Conservation (phyloP, 2,888 invertebrate species). For the Sylvicola cinctus region DNA sequence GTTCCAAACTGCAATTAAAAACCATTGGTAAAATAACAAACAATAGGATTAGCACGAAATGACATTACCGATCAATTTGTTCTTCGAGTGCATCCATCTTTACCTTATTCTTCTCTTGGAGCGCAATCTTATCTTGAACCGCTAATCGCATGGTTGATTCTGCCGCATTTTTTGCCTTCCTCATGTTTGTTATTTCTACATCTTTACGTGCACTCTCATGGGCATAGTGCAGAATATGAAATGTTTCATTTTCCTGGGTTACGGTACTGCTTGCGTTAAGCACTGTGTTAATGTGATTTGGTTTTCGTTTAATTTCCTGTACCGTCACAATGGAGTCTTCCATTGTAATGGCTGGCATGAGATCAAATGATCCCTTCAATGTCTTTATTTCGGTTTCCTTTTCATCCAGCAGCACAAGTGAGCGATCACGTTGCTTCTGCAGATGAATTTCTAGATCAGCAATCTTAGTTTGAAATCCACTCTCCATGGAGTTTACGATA, state of each 20-base stretch:
- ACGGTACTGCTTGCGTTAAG: conserved; percentile 8
- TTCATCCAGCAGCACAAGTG: conserved; percentile 54
- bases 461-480: conserved; percentile 30
- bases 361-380: conserved; percentile 32
- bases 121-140: conserved; percentile 31
- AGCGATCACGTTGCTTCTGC: conserved; percentile 59
- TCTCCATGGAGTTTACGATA: conserved; percentile 21
- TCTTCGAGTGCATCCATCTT: conserved; percentile 32
- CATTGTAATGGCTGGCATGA: conserved; percentile 17
- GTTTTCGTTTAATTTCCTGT: conserved; percentile 5
- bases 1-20: conserved; percentile 30
- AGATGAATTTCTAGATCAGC: conserved; percentile 48
- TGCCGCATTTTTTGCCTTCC: conserved; percentile 46
- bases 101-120: conserved; percentile 30
- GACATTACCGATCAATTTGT: conserved; percentile 34
- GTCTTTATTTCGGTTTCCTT: conserved; percentile 53
- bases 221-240: conserved; percentile 61
- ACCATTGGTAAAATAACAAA: not conserved
- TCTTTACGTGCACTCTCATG: conserved; percentile 65
- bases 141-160: conserved; percentile 33
- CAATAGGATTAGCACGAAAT: not conserved
- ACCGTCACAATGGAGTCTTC: not conserved
- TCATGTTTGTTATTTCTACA: conserved; percentile 49
- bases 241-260: conserved; percentile 29
- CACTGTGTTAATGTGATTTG: conserved; percentile 17